Base-by-base conservation (phyloP, 2,113 vertebrate species). In the Martes martes region DNA sequence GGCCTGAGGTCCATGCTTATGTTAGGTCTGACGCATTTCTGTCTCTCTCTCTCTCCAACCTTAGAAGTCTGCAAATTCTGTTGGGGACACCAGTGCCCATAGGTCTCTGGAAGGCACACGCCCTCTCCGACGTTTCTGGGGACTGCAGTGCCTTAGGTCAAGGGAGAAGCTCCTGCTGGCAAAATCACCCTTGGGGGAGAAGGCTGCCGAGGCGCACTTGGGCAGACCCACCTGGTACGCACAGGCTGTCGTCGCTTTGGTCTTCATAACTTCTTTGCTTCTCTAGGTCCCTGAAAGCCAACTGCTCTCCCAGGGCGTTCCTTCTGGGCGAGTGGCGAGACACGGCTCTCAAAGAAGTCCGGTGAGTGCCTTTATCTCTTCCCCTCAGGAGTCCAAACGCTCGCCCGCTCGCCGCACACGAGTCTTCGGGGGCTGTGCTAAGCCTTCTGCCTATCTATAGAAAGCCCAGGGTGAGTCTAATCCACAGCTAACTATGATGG, bases 401-500 rank as follows among this genome's bases (percentile, higher is more conserved):
- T 45, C 33, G 42, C 31, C 24, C 7, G 36, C 36, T 45, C 33
- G 42, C 31, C 24, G 9, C 33, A 3, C 59, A 5, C 73, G 4
- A 6, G 55, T 61, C 79, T 95, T 76, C 57, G 1, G 55, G 71
- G 76, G 61, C 80, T 11, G 3, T 6, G 59, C 57, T 80, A n/a
- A 74, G 82, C 2, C 1, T 9, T n/a, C 52, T 65, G 63, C 33
- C 86, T 93, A 24, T 76, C 78, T 82, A 52, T 36, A 78, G 74
- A 87, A 73, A 74, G 74, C 14, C 6, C 2, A 8, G 55, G 36
- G 42, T 8, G 57, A 18, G 13, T 50, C 57, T 45, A 3, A 36
- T 11, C 39, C 1, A 2, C 1, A 4, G 85, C 76, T 47, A 2
- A 69, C 36, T 24, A 4, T 69, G 8, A 1, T 0, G 33, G 11